Evolutionary conservation across 1,140 invertebrate genomes (phyloP), one percentile per base, ranked within the genome.

Genomic region (Druon quercuslanigerum): DNA sequence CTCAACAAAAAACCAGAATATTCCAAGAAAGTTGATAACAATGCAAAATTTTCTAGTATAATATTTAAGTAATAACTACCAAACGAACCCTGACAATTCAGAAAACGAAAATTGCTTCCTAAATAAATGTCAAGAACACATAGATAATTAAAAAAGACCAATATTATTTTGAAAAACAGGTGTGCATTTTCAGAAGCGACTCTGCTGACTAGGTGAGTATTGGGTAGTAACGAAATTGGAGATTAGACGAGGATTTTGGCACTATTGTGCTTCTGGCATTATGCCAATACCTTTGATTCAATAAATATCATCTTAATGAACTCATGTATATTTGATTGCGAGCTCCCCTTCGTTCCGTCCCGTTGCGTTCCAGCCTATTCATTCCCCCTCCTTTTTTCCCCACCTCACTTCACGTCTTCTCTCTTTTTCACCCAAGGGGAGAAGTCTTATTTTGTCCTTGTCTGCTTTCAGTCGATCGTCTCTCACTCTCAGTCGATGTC

Each of bases 301-400:
- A 86, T 86, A 86, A 86, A 86, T 86, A 86, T 86, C 85, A 85
- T 86, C 85, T 85, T 86, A 86, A 86, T 86, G 85, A 86, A 86
- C 85, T 86, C 85, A 86, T 86, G 85, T 86, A 86, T 86, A 86
- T 86, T 86, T 86, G 85, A 86, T 86, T 86, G 85, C 83, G 78
- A 79, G 77, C 79, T 79, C 56, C 77, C 77, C 78, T 75, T 71
- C 57, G 25, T 80, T 33, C 75, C 56, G 20, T 73, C 51, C 60
- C 60, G 60, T 14, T 66, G 60, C 60, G 13, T 66, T 66, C 9
- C 25, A n/a, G 60, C 60, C 60, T 66, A 66, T 66, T 66, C 60
- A 66, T 66, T 66, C 33, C 60, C 60, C n/a, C 14, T 14, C 13
- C 13, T 13, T 7, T 72, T 46, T 50, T 19, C 33, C 12, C 40